Evolutionary conservation across 2,113 vertebrate genomes (phyloP), one percentile per base, ranked within the genome.

Genomic region (Potamarius usumacintae): DNA sequence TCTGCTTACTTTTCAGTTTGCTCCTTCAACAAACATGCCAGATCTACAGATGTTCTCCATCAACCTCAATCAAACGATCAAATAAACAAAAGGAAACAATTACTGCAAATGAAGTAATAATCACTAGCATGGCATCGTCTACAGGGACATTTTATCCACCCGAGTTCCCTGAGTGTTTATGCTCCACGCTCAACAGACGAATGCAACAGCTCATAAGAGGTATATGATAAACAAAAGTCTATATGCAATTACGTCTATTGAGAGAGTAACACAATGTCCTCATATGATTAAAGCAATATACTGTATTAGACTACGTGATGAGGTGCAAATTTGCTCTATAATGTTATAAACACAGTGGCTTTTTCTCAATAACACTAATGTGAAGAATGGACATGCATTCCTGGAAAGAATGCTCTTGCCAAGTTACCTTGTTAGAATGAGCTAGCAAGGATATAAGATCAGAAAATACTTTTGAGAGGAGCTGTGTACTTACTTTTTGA

Each of bases 41-140:
- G 27, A 34, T 6, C 48, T 25, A 4, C 86, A 90, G 71, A 74
- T 90, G 89, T 72, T 90, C 71, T 79, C 53, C 78, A 85, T 88
- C 62, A 86, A 55, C 25, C 42, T 60, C 18, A 88, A 86, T 86
- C 79, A 88, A 85, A 78, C 72, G 74, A 74, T 88, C n/a, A 78
- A 82, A 89, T 87, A 83, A 90, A 90, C 89, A 86, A 83, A 85
- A 65, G 84, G 86, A 83, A 90, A 62, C 82, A 69, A 83, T 90
- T 90, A 85, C 71, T 67, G 57, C 52, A 85, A 88, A 78, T 52
- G 53, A 85, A 86, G 71, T 83, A 85, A 88, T 67, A 90, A 88
- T 90, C 84, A 90, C 71, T 50, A 55, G n/a, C 34, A 65, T 60
- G 52, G 67, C 52, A 71, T 63, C 77, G 2, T 67, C 67, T 52